Conservation (phyloP, 1,140 invertebrate genomes). For the Neotoxoptera formosana region DNA sequence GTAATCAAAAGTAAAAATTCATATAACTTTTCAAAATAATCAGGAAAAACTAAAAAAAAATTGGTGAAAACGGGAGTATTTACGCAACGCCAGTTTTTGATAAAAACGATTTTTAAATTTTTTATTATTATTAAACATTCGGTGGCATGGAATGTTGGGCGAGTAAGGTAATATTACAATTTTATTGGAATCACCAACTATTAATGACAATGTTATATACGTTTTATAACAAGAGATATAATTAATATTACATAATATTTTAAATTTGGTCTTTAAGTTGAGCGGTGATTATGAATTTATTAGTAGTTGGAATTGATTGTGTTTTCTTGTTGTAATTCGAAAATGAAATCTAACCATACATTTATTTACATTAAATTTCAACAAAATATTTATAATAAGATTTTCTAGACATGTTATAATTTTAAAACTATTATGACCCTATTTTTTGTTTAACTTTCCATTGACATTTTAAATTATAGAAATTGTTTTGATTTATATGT, state of each 20-base stretch:
- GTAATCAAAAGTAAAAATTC: background rate
- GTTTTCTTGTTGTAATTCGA: background rate
- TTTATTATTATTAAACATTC: background rate
- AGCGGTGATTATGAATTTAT: background rate
- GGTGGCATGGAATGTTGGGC: background rate
- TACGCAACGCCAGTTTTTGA: background rate
- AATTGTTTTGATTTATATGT: too few species aligned
- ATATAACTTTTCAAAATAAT: background rate
- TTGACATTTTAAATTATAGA: too few species aligned
- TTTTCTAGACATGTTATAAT: too few species aligned
- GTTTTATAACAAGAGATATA: background rate
- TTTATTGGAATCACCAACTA: background rate
- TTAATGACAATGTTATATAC: background rate
- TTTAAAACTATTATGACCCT: too few species aligned
- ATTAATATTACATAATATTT: background rate
- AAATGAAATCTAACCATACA: background rate
- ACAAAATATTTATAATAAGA: too few species aligned
- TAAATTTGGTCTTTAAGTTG: background rate
- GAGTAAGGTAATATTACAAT: background rate
- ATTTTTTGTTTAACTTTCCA: too few species aligned
- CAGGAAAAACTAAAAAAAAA: background rate
- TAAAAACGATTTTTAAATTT: background rate
- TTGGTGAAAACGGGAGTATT: background rate
- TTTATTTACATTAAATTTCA: too few species aligned
- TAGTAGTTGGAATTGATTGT: background rate